Percentiles rank a stretch among this genome's conserved stretches.
Conservation (phyloP, 2,113 vertebrate genomes). For the Gallinago undulata region DNA sequence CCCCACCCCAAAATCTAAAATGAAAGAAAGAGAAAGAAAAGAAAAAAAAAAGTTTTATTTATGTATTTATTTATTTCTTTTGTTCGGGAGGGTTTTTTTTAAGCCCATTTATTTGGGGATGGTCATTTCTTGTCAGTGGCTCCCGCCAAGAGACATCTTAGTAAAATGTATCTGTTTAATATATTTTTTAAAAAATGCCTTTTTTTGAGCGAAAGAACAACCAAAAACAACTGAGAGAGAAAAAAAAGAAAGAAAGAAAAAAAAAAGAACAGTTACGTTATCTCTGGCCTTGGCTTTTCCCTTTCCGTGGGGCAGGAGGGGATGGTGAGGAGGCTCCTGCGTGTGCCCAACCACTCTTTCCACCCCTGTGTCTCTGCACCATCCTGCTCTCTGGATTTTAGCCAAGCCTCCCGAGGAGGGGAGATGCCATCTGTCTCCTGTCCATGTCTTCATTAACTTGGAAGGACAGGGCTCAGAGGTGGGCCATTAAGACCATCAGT, state of each 20-base stretch:
- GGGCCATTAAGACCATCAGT: background rate
- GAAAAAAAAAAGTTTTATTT: slow-evolving; percentile 29
- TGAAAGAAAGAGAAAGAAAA: background rate
- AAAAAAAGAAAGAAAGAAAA: no score
- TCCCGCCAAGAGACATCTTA: slow-evolving; percentile 64
- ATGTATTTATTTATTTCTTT: slow-evolving; percentile 60
- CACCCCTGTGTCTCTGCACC: rapidly evolving
- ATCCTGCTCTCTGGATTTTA: background rate
- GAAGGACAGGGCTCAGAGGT: background rate
- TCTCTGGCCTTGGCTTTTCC: slow-evolving; percentile 9
- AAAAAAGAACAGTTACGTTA: background rate
- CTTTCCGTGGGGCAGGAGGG: background rate
- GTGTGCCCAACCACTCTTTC: rapidly evolving
- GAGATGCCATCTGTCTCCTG: background rate
- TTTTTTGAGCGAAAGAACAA: slow-evolving; percentile 53
- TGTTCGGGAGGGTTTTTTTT: slow-evolving; percentile 28
- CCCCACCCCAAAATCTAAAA: background rate
- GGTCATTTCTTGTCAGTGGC: slow-evolving; percentile 64
- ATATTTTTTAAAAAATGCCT: slow-evolving; percentile 68
- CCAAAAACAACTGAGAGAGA: slow-evolving; percentile 1
- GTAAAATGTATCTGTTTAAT: slow-evolving; percentile 76
- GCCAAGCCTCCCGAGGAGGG: background rate
- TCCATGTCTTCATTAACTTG: background rate
- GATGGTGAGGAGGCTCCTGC: rapidly evolving
- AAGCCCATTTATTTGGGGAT: slow-evolving; percentile 61